A percentile compares a stretch with the other conserved stretches of the same genome.
Conservation (phyloP, 2,113 vertebrate species). For the Maccullochella peelii region DNA sequence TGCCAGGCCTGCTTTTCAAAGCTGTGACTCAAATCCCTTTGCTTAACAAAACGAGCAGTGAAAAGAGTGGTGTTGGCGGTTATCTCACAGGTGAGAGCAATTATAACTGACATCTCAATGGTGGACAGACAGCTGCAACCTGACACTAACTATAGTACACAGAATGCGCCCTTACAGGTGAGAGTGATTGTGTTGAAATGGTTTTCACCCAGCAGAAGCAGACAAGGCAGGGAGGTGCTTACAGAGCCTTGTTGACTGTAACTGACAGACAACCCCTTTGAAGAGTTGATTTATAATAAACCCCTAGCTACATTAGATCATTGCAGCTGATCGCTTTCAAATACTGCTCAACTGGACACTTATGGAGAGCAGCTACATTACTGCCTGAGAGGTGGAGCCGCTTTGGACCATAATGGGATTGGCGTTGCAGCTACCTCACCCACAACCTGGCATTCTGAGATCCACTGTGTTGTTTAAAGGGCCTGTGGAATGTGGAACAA, state of each 20-base stretch:
- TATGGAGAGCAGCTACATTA: slow-evolving; percentile 5
- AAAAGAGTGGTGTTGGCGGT: slow-evolving; percentile 72
- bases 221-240: slow-evolving; percentile 34
- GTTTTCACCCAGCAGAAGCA: slow-evolving; percentile 31
- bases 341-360: slow-evolving; percentile 13
- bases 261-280: slow-evolving; percentile 31
- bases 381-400: slow-evolving; percentile 24
- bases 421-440: slow-evolving; percentile 54
- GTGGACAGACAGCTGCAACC: slow-evolving; percentile 65
- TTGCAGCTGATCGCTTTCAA: slow-evolving; percentile 19
- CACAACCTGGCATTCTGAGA: slow-evolving; percentile 71
- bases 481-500: slow-evolving; percentile 86
- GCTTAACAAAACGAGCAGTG: slow-evolving; percentile 69
- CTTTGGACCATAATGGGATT: slow-evolving; percentile 48
- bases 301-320: slow-evolving; percentile 18
- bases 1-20: slow-evolving; percentile 65
- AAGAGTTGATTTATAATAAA: slow-evolving; percentile 35
- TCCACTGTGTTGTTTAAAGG: slow-evolving; percentile 80
- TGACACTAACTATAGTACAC: slow-evolving; percentile 51
- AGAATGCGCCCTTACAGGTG: slow-evolving; percentile 45
- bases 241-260: slow-evolving; percentile 37
- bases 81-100: slow-evolving; percentile 79
- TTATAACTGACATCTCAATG: slow-evolving; percentile 67
- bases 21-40: slow-evolving; percentile 73
- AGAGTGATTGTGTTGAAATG: slow-evolving; percentile 56